Base-by-base conservation (phyloP, 2,797 vertebrate species). In the Pseudotriccus pelzelni region DNA sequence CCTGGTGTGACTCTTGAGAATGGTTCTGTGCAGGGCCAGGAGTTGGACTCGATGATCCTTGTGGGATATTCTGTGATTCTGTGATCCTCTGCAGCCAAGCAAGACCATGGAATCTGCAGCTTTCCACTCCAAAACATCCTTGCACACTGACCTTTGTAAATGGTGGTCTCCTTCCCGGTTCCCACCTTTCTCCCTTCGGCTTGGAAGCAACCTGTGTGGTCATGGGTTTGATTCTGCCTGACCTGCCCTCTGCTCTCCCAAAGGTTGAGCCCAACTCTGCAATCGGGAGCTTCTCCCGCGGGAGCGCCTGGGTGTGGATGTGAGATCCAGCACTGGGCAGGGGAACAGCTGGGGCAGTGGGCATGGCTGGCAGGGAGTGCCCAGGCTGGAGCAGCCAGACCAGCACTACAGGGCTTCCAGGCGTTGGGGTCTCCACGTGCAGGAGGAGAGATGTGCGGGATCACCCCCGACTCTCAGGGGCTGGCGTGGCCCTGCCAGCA, bases 231-330 rank as follows among this genome's bases (percentile, higher is more conserved):
- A 50, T 37, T 27, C 46, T 25, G 15, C 6, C 53, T 46, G 60
- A 12, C 9, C 9, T 4, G 12, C 43, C 10, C 27, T 32, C 59
- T 46, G 55, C 55, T 32, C 39, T 80, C 19, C 43, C 59, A 25
- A 11, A 15, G 47, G 13, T 2, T 23, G 37, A 43, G 14, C 7
- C 5, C 44, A 16, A 9, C 5, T 1, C 5, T 3, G 3, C 39
- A 8, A 1, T 0, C 0, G 0, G 59, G 41, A 12, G 5, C 21
- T 56, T 78, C 44, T 64, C 32, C n/a, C 3, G 0, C 1, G 0
- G 28, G 25, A 53, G 30, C 0, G 0, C 25, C 55, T 9, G 30
- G 60, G 23, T 27, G 41, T 0, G 1, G 25, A 9, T 5, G 30
- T 72, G 10, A 12, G 56, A 23, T 34, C 18, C 64, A 18, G 44